Percentiles rank a stretch among this genome's conserved stretches.
phyloP scores from a whole-genome alignment of 2,888 invertebrate genomes.

The Polyommatus icarus region DNA sequence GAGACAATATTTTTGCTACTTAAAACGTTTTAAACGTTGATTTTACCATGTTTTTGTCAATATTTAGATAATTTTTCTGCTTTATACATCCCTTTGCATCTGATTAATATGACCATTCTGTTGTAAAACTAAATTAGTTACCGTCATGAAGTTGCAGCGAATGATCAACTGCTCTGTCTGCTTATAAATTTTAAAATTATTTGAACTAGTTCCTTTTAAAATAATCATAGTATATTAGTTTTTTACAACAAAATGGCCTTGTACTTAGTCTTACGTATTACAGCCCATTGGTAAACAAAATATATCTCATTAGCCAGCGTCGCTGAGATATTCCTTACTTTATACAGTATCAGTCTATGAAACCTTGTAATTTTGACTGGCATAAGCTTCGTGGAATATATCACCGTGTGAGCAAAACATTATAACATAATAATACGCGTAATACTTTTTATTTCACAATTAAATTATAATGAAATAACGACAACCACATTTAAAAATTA shows the following conservation, averaged over 20 bases:
- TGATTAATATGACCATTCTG: background rate
- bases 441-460: slow-evolving; percentile 32
- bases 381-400: background rate
- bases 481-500: slow-evolving; percentile 38
- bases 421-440: slow-evolving; percentile 27
- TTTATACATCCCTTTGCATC: background rate
- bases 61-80: too few relatives aligned
- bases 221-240: background rate
- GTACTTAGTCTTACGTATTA: slow-evolving; percentile 25
- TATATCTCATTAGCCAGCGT: slow-evolving; percentile 15
- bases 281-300: slow-evolving; percentile 29
- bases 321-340: slow-evolving; percentile 31
- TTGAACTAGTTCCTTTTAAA: background rate
- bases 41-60: too few relatives aligned
- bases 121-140: background rate
- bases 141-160: background rate
- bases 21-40: too few relatives aligned
- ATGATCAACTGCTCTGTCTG: too few relatives aligned
- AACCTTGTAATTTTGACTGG: slow-evolving; percentile 31
- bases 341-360: slow-evolving; percentile 34
- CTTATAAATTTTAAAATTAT: background rate
- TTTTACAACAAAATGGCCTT: slow-evolving; percentile 39
- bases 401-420: slow-evolving; percentile 21
- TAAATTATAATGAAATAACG: slow-evolving; percentile 33
- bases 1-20: too few relatives aligned